Percentiles rank a stretch among this genome's conserved stretches.
These are phyloP conservation scores for Falco columbarius DNA, from an alignment of 2,797 vertebrate species.

Conservation along the genomic window DNA sequence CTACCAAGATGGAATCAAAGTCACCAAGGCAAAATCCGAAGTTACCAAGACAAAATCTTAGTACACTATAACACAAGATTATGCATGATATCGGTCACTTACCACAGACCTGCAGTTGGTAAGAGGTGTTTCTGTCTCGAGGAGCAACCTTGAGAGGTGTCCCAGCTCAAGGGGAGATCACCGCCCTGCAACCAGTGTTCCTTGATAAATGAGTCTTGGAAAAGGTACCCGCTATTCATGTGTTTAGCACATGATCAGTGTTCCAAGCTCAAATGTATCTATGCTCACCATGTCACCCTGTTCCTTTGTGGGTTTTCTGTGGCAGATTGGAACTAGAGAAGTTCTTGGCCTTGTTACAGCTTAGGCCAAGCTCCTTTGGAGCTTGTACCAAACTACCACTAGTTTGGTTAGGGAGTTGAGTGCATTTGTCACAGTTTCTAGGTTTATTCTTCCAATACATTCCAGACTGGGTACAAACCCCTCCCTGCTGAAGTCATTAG, in stretches of 20 bases:
- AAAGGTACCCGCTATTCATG: neutral
- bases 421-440: neutral
- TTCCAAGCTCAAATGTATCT: neutral
- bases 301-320: neutral
- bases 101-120: neutral
- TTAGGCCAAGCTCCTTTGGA: neutral
- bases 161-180: neutral
- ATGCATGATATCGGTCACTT: neutral
- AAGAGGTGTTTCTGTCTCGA: neutral
- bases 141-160: neutral
- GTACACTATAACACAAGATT: neutral
- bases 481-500: neutral
- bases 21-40: neutral
- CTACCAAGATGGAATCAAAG: neutral
- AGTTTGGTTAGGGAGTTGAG: neutral
- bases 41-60: neutral
- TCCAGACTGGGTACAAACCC: neutral
- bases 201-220: neutral
- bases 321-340: neutral
- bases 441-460: neutral
- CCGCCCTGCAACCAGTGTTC: neutral
- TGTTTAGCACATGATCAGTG: accelerated
- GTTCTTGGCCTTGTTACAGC: accelerated
- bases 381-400: neutral
- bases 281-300: neutral